Percentiles rank a stretch among this genome's conserved stretches.
phyloP scores from a whole-genome alignment of 2,888 invertebrate genomes.

The Timema podura region DNA sequence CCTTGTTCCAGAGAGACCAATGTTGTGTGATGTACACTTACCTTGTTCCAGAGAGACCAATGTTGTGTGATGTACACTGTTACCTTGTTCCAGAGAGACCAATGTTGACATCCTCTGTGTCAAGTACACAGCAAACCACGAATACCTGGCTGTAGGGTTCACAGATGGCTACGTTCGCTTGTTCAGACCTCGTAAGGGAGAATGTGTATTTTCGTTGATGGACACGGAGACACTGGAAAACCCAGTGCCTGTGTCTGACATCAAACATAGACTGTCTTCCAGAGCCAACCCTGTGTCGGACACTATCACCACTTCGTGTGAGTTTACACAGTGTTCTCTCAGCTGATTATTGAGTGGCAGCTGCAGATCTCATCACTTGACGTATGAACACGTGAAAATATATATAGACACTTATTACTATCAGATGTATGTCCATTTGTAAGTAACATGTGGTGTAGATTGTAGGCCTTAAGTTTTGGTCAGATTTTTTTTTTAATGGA shows the following conservation, averaged over 20 bases:
- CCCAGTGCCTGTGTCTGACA: conserved; percentile 55
- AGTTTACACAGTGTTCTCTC: conserved; percentile 36
- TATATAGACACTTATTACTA: too few relatives aligned
- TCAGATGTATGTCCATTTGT: too few relatives aligned
- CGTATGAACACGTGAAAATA: too few relatives aligned
- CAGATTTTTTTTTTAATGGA: too few relatives aligned
- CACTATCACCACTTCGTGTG: conserved; percentile 56
- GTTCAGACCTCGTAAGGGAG: conserved; percentile 50
- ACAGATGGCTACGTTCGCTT: conserved; percentile 56
- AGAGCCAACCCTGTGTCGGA: conserved; percentile 57
- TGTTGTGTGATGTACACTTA: too few relatives aligned
- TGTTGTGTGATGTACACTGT: too few relatives aligned
- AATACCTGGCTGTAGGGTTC: conserved; percentile 57
- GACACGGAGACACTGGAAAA: conserved; percentile 54
- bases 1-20: too few relatives aligned
- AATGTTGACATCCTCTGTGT: conserved; percentile 54
- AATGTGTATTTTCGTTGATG: conserved; percentile 48
- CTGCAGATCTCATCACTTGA: too few relatives aligned
- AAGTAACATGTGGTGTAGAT: too few relatives aligned
- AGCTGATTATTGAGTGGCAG: too few relatives aligned
- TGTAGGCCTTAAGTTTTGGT: too few relatives aligned
- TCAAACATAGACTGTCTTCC: conserved; percentile 58
- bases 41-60: too few relatives aligned
- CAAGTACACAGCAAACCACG: conserved; percentile 58
- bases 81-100: conserved; percentile 45